Percentiles rank a stretch among this genome's conserved stretches.
These are phyloP conservation scores for Tetrao urogallus DNA, from an alignment of 2,113 vertebrate species.

Conservation along the genomic window DNA sequence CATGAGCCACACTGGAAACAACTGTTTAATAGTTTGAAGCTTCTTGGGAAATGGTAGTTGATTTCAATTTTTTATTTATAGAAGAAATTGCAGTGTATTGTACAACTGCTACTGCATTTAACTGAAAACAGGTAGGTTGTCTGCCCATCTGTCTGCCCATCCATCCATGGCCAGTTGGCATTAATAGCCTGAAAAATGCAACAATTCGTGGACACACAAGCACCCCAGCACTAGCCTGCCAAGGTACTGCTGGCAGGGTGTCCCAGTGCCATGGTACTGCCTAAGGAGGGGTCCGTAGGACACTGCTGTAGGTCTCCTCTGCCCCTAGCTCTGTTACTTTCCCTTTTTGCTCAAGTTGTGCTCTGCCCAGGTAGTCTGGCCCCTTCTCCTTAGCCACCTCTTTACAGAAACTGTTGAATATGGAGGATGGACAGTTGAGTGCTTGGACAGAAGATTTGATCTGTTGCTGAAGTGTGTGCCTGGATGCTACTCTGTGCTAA, in stretches of 20 bases:
- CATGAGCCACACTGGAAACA: constrained; percentile 52
- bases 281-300: accelerated
- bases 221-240: background rate
- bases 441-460: background rate
- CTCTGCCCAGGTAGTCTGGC: background rate
- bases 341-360: background rate
- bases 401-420: background rate
- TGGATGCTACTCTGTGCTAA: background rate
- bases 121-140: background rate
- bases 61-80: constrained; percentile 34
- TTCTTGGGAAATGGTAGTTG: constrained; percentile 52
- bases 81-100: background rate
- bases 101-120: background rate
- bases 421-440: background rate
- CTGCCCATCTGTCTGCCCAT: background rate
- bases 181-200: background rate
- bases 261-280: accelerated
- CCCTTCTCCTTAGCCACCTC: background rate
- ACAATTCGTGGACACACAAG: background rate
- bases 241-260: background rate
- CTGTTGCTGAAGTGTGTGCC: accelerated
- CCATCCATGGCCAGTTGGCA: background rate
- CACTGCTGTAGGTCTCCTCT: background rate
- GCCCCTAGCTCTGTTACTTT: background rate
- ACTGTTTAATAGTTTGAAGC: constrained; percentile 60